These are phyloP conservation scores for Eumeta japonica DNA, from an alignment of 1,140 invertebrate species.

Conservation along the genomic window DNA sequence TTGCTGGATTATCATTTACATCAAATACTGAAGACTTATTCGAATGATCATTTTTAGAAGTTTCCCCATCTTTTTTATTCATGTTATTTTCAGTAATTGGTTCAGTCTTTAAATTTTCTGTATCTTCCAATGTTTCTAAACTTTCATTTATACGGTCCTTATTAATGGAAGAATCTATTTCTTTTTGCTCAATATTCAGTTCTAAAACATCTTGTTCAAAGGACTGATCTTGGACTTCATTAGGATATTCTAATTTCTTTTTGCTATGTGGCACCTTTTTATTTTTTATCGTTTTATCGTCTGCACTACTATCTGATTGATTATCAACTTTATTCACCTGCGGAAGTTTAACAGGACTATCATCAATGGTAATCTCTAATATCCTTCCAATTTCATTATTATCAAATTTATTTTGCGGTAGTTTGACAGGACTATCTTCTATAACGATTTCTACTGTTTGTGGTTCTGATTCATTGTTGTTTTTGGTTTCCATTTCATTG, in stretches of 20 bases:
- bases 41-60: too few relatives aligned
- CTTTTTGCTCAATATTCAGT: too few relatives aligned
- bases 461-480: constrained; percentile 36
- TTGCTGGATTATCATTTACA: too few relatives aligned
- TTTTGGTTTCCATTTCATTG: constrained; percentile 21
- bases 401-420: constrained; percentile 10
- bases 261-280: constrained; percentile 27
- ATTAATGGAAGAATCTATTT: too few relatives aligned
- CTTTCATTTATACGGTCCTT: too few relatives aligned
- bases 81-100: too few relatives aligned
- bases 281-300: constrained; percentile 11
- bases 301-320: constrained; percentile 15
- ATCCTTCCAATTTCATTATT: constrained; percentile 16
- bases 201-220: too few relatives aligned
- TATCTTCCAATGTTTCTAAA: too few relatives aligned
- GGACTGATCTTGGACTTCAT: constrained; percentile 8
- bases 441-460: constrained; percentile 39
- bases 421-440: constrained; percentile 47
- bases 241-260: constrained; percentile 38
- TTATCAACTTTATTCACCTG: constrained; percentile 7
- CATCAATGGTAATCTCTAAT: constrained; percentile 37
- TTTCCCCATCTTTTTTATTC: too few relatives aligned
- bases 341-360: constrained; percentile 33
- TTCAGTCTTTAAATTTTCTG: too few relatives aligned
- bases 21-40: too few relatives aligned